Conservation (phyloP, 2,113 vertebrate species). For the Zosterops pallidus region DNA sequence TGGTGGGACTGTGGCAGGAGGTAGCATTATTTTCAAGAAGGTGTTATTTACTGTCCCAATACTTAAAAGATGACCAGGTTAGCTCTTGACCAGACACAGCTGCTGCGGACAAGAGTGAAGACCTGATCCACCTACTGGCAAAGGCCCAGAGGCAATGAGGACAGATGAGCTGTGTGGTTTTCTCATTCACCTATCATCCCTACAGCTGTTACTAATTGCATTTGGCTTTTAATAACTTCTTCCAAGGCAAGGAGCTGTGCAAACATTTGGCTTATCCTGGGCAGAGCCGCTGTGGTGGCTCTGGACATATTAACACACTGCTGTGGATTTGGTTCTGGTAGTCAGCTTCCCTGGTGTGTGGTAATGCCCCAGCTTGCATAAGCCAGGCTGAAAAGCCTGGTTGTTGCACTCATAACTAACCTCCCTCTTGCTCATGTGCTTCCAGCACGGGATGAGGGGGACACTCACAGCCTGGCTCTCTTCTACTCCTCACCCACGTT, state of each 20-base stretch:
- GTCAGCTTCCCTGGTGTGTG: background rate
- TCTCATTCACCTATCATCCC: background rate
- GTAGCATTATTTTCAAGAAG: background rate
- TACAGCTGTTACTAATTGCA: background rate
- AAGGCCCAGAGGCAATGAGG: background rate
- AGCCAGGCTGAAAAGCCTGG: background rate
- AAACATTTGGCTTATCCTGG: background rate
- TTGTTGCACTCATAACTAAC: background rate
- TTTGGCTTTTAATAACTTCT: background rate
- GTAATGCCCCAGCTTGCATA: background rate
- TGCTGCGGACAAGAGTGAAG: fast-evolving
- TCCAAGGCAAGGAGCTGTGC: background rate
- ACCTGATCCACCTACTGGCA: background rate
- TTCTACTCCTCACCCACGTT: background rate
- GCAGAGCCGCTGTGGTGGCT: background rate
- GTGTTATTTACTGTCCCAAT: background rate
- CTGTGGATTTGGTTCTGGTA: background rate
- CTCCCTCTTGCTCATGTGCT: background rate
- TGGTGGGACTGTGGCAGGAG: background rate
- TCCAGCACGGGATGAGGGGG: background rate
- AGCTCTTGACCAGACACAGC: background rate
- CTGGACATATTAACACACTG: background rate
- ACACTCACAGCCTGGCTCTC: background rate
- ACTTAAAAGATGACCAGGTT: background rate
- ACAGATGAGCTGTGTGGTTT: background rate